Conservation (phyloP, 2,113 vertebrate species). For the Trichomycterus rosablanca region DNA sequence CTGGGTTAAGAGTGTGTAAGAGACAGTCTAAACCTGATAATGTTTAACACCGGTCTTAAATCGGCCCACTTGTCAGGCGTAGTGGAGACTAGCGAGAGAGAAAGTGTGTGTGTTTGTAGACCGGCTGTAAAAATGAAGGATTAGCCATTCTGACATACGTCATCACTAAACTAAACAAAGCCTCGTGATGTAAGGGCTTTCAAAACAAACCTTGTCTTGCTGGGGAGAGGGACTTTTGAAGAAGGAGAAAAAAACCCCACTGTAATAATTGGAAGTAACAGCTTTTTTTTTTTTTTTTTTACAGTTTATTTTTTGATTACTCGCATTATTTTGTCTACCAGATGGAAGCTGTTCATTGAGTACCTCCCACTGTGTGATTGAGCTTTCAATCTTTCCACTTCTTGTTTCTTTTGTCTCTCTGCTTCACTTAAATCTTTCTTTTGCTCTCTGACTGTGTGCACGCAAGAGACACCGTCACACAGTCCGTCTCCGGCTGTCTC, state of each 20-base stretch:
- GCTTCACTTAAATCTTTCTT: constrained; percentile 41
- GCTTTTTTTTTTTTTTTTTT: background rate
- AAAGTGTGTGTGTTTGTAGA: constrained; percentile 43
- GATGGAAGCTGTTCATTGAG: constrained; percentile 52
- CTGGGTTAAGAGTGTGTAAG: too few species aligned
- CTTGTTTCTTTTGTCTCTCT: constrained; percentile 26
- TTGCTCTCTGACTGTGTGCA: constrained; percentile 38
- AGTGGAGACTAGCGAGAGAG: background rate
- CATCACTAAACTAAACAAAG: constrained; percentile 70
- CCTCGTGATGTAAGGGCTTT: constrained; percentile 67
- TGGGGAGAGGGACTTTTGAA: background rate
- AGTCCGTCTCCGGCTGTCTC: constrained; percentile 32
- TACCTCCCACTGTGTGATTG: constrained; percentile 52
- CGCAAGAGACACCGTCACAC: constrained; percentile 12
- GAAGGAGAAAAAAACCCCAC: background rate
- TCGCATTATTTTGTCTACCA: constrained; percentile 44
- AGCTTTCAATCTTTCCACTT: constrained; percentile 52
- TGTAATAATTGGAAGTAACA: background rate
- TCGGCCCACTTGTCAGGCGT: background rate
- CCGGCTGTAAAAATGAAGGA: constrained; percentile 29
- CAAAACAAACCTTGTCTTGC: constrained; percentile 60
- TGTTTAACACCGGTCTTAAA: too few species aligned
- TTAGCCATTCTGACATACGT: constrained; percentile 51
- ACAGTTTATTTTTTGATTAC: constrained; percentile 42
- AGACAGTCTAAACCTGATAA: too few species aligned